These are phyloP conservation scores for Brachionus manjavacas DNA, from an alignment of 1,140 invertebrate species.

Conservation along the genomic window DNA sequence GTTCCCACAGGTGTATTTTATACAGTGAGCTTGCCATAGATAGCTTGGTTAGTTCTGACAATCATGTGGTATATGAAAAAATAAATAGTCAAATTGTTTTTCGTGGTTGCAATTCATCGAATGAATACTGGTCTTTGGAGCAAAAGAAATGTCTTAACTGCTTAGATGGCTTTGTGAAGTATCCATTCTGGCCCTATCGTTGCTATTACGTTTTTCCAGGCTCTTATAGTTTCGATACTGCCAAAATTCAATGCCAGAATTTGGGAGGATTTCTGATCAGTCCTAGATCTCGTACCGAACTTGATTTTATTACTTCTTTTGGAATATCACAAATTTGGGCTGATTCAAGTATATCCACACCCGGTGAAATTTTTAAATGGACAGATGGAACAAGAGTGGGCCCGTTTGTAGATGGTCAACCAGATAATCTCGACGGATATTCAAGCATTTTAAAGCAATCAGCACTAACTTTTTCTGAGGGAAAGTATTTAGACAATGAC, in stretches of 20 bases:
- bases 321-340: neutral
- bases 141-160: neutral
- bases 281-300: neutral
- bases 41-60: neutral
- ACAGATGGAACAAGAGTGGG: neutral
- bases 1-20: neutral
- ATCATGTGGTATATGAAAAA: neutral
- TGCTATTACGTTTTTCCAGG: neutral
- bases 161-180: neutral
- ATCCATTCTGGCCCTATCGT: neutral
- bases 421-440: neutral
- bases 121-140: neutral
- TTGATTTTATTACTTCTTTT: neutral
- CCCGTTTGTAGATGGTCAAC: neutral
- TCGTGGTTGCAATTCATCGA: neutral
- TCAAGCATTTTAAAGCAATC: neutral
- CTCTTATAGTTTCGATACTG: neutral
- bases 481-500: neutral
- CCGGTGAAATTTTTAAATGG: neutral
- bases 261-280: neutral
- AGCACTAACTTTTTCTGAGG: neutral
- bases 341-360: neutral
- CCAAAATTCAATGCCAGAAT: neutral
- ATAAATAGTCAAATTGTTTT: neutral
- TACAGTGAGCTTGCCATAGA: neutral